A percentile compares a stretch with the other conserved stretches of the same genome.
Conservation (phyloP, 1,140 invertebrate genomes). For the Anastrepha ludens region DNA sequence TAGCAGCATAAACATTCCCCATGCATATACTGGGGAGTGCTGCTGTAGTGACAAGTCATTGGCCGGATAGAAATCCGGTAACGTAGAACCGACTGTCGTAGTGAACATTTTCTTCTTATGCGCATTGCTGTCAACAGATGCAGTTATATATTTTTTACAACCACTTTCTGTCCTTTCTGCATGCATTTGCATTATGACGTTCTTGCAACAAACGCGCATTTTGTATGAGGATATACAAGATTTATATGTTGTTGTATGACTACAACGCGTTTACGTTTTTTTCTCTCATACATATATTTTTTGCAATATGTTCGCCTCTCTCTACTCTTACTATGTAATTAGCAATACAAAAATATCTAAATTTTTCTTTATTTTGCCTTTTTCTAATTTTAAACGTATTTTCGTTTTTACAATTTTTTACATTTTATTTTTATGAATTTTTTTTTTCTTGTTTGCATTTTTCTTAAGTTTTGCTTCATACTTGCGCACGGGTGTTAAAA, state of each 20-base stretch:
- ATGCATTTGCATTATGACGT: too few relatives aligned
- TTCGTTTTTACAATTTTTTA: background rate
- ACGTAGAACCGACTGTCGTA: too few relatives aligned
- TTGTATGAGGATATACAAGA: too few relatives aligned
- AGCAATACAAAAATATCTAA: slow-evolving; percentile 51
- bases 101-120: too few relatives aligned
- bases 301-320: slow-evolving; percentile 1
- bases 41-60: too few relatives aligned
- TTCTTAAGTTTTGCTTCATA: background rate
- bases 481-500: background rate
- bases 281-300: background rate
- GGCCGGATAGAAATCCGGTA: too few relatives aligned
- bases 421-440: background rate
- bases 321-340: slow-evolving; percentile 6
- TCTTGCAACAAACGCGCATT: too few relatives aligned
- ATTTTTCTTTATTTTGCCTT: background rate
- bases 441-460: background rate
- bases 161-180: too few relatives aligned
- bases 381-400: background rate
- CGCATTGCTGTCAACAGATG: too few relatives aligned
- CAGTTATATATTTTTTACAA: too few relatives aligned
- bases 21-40: too few relatives aligned
- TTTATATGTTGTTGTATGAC: background rate
- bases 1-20: too few relatives aligned
- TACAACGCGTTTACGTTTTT: background rate